A percentile compares a stretch with the other conserved stretches of the same genome.
Evolutionary conservation across 2,888 invertebrate genomes (phyloP).

Genomic region (Eucriotettix oculatus): DNA sequence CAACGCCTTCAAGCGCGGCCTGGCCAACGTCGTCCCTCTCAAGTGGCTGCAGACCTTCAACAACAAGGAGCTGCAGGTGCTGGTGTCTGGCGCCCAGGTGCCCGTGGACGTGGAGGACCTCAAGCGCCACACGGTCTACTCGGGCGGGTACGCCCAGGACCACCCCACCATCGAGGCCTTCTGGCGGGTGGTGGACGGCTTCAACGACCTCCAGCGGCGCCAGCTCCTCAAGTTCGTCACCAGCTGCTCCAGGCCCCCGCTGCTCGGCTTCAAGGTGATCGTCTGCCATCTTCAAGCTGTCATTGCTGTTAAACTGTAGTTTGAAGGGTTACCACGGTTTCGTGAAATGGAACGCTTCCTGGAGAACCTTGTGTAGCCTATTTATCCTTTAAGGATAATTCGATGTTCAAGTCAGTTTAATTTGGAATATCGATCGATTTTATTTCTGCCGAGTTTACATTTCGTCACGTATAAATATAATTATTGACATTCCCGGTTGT

Average conservation of each 20-base stretch:
- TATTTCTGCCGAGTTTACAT: too few species aligned
- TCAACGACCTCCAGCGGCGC: slow-evolving; percentile 68
- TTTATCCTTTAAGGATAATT: too few species aligned
- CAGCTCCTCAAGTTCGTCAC: slow-evolving; percentile 94
- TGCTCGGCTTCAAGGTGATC: slow-evolving; percentile 85
- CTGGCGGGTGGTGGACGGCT: slow-evolving; percentile 74
- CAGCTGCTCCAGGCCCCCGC: slow-evolving; percentile 89
- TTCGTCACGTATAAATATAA: too few species aligned
- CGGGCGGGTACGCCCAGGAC: slow-evolving; percentile 64
- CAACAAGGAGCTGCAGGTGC: slow-evolving; percentile 81
- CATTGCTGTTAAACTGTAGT: too few species aligned
- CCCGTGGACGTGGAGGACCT: slow-evolving; percentile 88
- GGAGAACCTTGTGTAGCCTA: too few species aligned
- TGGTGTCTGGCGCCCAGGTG: slow-evolving; percentile 91
- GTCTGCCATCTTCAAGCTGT: too few species aligned
- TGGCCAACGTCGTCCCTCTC: slow-evolving; percentile 77
- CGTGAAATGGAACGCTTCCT: too few species aligned
- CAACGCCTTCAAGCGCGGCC: slow-evolving; percentile 65
- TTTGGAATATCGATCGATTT: too few species aligned
- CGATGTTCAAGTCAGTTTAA: too few species aligned
- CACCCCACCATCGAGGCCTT: slow-evolving; percentile 76
- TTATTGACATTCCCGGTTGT: too few species aligned
- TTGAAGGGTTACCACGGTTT: too few species aligned
- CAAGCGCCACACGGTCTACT: slow-evolving; percentile 72
- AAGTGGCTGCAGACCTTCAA: slow-evolving; percentile 93